Evolutionary conservation across 2,797 vertebrate genomes (phyloP).

Genomic region (Notoglanidium macrostoma): DNA sequence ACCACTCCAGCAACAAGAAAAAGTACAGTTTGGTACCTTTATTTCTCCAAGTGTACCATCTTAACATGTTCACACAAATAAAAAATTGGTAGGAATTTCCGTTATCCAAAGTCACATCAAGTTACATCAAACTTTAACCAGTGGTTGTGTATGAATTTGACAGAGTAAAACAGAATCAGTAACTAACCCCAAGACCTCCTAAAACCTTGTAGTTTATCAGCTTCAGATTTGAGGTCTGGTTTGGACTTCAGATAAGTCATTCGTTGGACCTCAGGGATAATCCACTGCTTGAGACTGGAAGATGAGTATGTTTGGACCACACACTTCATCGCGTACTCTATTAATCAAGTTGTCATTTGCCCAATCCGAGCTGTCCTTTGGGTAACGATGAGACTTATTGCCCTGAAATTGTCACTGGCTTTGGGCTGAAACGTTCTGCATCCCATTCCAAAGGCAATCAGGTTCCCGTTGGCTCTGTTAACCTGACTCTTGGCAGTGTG

Average conservation of each 20-base stretch:
- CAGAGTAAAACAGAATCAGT: background rate
- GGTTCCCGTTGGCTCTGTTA: conserved; percentile 24
- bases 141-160: background rate
- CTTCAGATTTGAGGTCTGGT: background rate
- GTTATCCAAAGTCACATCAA: background rate
- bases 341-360: conserved; percentile 41
- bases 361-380: conserved; percentile 27
- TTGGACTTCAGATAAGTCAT: background rate
- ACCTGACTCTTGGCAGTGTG: conserved; percentile 15
- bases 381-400: conserved; percentile 33
- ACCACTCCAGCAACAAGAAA: background rate
- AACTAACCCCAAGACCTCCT: background rate
- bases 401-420: conserved; percentile 35
- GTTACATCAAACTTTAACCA: background rate
- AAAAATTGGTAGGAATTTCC: background rate
- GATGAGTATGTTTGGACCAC: conserved; percentile 27
- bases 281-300: conserved; percentile 17
- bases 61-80: background rate
- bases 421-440: background rate
- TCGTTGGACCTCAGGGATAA: conserved; percentile 13
- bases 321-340: conserved; percentile 6
- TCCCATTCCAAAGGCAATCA: conserved; percentile 31
- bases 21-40: background rate
- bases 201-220: background rate
- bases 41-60: background rate